A percentile compares a stretch with the other conserved stretches of the same genome.
Evolutionary conservation across 1,140 invertebrate genomes (phyloP).

Genomic region (Pseudobourletiella spinata): DNA sequence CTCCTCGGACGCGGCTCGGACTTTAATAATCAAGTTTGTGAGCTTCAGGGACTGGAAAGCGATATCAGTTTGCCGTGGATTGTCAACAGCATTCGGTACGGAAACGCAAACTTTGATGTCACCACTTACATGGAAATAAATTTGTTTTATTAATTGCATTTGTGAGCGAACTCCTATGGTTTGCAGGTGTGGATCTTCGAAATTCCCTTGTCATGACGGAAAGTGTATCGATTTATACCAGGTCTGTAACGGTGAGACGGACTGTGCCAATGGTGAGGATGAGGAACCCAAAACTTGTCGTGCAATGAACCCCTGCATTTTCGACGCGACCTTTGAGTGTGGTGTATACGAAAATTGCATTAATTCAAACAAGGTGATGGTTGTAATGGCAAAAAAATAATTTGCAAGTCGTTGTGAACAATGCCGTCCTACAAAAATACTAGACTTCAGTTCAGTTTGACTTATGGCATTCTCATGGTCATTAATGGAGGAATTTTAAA

Average conservation of each 20-base stretch:
- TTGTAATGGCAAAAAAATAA: too few relatives aligned
- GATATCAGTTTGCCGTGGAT: neutral
- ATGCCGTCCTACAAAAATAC: too few relatives aligned
- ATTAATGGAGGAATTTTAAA: too few relatives aligned
- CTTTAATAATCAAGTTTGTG: neutral
- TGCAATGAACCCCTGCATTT: neutral
- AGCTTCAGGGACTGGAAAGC: neutral
- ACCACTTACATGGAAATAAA: too few relatives aligned
- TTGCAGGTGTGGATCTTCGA: neutral
- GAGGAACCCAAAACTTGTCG: neutral
- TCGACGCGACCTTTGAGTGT: neutral
- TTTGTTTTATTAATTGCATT: neutral
- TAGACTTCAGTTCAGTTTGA: too few relatives aligned
- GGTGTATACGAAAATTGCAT: neutral
- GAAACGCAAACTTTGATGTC: neutral
- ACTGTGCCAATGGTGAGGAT: neutral
- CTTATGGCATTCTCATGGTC: too few relatives aligned
- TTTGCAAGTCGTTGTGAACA: too few relatives aligned
- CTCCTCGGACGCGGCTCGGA: neutral
- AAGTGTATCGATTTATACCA: neutral
- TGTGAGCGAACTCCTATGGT: neutral
- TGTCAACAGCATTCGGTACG: neutral
- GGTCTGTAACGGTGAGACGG: neutral
- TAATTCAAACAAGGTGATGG: neutral
- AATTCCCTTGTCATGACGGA: neutral